Evolutionary conservation across 2,888 invertebrate species (phyloP), one percentile per base, ranked within the genome.

Genomic region (Parthenolecanium corni): DNA sequence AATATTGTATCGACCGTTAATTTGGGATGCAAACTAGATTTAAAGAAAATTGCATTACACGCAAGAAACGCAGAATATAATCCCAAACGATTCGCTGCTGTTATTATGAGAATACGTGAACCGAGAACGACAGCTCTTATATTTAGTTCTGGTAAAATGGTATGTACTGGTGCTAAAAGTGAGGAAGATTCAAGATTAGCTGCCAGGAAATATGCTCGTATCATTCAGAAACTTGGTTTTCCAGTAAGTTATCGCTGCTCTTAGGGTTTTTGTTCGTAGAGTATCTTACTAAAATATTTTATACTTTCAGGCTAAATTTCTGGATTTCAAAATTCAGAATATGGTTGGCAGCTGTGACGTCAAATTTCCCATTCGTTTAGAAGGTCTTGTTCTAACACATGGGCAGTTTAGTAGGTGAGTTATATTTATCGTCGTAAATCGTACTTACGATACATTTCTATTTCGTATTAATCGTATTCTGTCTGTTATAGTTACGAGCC

Each of bases 41-140:
- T 98, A 66, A 96, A 97, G 72, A 92, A 90, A 76, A 98, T 98
- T 69, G 96, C 97, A 0, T 77, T 97, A 2, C 95, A 95, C 73
- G 96, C 97, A 0, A 84, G 97, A 73, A 98, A 98, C 78, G 97
- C 97, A 1, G 97, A 98, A 75, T 98, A 97, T 73, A 98, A 98
- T 75, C 97, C 97, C 9, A 97, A 97, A 76, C 86, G 97, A 71
- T 98, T 98, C 78, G 95, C 96, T 56, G 97, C 97, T 42, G 96
- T 98, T 3, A 97, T 98, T 63, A 98, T 98, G 97, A 75, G 85
- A 70, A 85, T 85, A 68, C 80, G 96, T 71, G 73, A 89, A 83
- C 75, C 82, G 80, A 70, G 96, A 89, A 97, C 88, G 1, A 89
- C 88, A 1, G 88, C 88, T 16, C 75, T 89, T 4, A 89, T 89